Conservation (phyloP, 2,888 invertebrate genomes). For the Adineta ricciae region DNA sequence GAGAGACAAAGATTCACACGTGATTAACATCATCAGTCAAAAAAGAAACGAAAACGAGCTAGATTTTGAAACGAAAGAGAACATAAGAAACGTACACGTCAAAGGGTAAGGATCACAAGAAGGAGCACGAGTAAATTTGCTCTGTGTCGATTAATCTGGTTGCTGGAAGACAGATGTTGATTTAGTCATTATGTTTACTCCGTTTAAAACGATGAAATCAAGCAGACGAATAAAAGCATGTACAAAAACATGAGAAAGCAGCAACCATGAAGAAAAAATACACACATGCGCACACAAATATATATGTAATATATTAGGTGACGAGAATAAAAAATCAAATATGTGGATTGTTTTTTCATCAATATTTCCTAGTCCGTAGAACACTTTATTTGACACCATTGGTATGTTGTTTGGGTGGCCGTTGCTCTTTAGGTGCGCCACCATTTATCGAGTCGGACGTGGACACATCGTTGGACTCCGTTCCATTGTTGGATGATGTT, state of each 20-base stretch:
- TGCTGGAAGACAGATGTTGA: slow-evolving; percentile 13
- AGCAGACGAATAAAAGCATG: slow-evolving; percentile 13
- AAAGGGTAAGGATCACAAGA: background rate
- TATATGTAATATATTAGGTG: background rate
- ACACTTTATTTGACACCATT: background rate
- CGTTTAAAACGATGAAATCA: slow-evolving; percentile 9
- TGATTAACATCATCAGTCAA: background rate
- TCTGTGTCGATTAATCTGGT: background rate
- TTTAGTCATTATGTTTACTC: background rate
- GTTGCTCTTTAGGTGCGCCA: background rate
- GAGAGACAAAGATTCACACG: background rate
- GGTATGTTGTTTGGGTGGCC: background rate
- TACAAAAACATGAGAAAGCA: slow-evolving; percentile 15
- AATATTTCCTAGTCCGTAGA: background rate
- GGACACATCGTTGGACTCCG: background rate
- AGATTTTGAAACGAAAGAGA: background rate
- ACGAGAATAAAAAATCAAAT: background rate
- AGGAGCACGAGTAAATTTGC: background rate
- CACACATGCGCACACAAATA: background rate
- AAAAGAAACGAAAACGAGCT: background rate
- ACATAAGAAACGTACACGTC: background rate
- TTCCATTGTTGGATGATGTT: background rate
- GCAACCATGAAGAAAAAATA: background rate
- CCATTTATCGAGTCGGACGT: background rate
- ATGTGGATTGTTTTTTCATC: background rate